These are phyloP conservation scores for Leptobrachium ailaonicum DNA, from an alignment of 2,113 vertebrate genomes.

Conservation along the genomic window DNA sequence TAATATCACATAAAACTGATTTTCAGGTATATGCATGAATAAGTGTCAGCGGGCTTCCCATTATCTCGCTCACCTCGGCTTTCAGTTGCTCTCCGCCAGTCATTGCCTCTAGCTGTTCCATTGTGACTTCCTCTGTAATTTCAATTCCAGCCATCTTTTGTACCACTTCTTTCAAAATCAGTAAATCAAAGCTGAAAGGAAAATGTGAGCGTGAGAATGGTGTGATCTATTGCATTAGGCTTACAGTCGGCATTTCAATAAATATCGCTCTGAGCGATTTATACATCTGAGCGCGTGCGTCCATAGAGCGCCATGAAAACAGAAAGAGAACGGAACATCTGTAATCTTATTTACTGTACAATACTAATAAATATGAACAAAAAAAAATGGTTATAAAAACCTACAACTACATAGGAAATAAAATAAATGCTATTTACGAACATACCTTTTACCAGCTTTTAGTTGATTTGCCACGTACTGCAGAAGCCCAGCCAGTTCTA, in stretches of 20 bases:
- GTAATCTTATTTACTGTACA: background rate
- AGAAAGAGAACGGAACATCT: constrained; percentile 5
- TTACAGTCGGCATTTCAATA: constrained; percentile 13
- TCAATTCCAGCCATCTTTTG: constrained; percentile 99
- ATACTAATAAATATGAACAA: background rate
- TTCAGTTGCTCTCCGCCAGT: constrained; percentile 97
- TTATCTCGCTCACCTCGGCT: constrained; percentile 79
- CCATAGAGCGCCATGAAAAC: constrained; percentile 18
- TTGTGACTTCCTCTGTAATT: constrained; percentile 98
- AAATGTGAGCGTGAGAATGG: constrained; percentile 18
- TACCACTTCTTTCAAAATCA: constrained; percentile 97
- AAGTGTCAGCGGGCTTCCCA: background rate
- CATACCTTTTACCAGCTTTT: constrained; percentile 94
- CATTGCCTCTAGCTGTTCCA: constrained; percentile 96
- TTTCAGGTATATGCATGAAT: background rate
- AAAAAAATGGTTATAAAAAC: background rate
- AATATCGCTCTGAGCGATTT: background rate
- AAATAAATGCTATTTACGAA: constrained; percentile 24
- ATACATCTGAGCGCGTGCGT: background rate
- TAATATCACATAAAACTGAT: background rate
- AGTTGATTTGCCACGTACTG: constrained; percentile 98
- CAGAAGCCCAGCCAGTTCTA: constrained; percentile 93
- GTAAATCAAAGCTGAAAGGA: constrained; percentile 86
- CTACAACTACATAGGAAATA: background rate
- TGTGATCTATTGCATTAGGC: constrained; percentile 6